Evolutionary conservation across 2,888 invertebrate genomes (phyloP).

Genomic region (Sphaeridia pumilis): DNA sequence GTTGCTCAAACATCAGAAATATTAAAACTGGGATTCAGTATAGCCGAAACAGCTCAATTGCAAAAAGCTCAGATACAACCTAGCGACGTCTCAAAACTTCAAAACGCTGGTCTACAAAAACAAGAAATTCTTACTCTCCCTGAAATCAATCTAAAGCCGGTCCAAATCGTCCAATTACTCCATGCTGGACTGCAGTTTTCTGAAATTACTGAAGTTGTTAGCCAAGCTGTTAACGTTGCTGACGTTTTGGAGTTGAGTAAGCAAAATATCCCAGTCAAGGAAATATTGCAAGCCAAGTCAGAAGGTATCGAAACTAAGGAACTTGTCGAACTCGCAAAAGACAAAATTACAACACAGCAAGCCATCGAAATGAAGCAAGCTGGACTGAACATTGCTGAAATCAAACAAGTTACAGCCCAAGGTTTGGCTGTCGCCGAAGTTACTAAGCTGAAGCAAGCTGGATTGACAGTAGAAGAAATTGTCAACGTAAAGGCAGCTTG

Average conservation of each 20-base stretch:
- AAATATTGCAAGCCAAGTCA: not conserved
- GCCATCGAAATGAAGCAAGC: not conserved
- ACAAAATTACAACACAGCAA: not conserved
- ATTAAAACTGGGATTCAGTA: not conserved
- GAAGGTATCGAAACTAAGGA: not conserved
- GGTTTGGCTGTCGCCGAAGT: not conserved
- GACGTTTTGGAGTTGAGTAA: too few species aligned
- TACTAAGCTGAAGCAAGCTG: not conserved
- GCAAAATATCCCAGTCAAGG: not conserved
- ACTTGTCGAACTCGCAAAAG: not conserved
- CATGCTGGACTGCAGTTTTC: not conserved
- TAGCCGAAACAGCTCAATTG: not conserved
- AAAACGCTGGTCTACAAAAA: not conserved
- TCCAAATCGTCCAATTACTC: not conserved
- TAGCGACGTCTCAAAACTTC: not conserved
- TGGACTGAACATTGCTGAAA: not conserved
- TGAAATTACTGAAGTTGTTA: not conserved
- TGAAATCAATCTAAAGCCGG: not conserved
- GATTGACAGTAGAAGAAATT: not conserved
- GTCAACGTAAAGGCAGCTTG: not conserved
- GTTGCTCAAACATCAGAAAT: not conserved
- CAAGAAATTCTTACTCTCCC: not conserved
- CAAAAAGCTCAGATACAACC: not conserved
- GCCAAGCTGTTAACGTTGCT: too few species aligned
- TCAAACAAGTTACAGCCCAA: not conserved